Evolutionary conservation across 2,797 vertebrate species (phyloP), one percentile per base, ranked within the genome.

Genomic region (Gallirallus australis): DNA sequence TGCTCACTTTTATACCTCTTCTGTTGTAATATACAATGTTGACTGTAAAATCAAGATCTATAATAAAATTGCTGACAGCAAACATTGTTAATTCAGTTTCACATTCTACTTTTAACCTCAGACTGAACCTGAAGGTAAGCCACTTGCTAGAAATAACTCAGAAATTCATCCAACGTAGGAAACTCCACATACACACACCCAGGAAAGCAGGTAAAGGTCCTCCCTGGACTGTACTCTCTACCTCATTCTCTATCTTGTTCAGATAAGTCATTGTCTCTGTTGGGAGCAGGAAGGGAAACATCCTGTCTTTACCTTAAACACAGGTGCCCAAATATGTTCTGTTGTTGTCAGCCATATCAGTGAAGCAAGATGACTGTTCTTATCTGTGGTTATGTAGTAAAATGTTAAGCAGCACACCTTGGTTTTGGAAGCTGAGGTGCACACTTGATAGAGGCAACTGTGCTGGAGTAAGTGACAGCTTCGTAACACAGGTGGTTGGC

Each of bases 1-100:
- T 9, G 18, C 75, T 89, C 48, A 66, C 61, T 92, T 96, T 90
- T 59, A 19, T 95, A 94, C 37, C 13, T 94, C 17, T 89, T 82
- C 37, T 61, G 23, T 79, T 82, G 28, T 81, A 65, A 65, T 71
- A 52, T 3, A 71, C 92, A 91, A 75, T 1, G 13, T 35, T 82
- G 68, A 57, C 28, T 61, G 66, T 90, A 86, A 79, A 76, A 89
- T 64, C 0, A 0, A 70, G 63, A 54, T 28, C 45, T 47, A 4
- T 48, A 89, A 94, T 95, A 95, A 96, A 96, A 89, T 30, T 50
- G 10, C 17, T 75, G 45, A 59, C 45, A 64, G 15, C 15, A 72
- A 90, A 47, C 2, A 0, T 59, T 87, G 24, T 35, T 87, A 85
- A 80, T 45, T 70, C 28, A 21, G 24, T 73, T 89, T 76, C 14